Evolutionary conservation across 2,113 vertebrate genomes (phyloP), one percentile per base, ranked within the genome.

Genomic region (Scatophagus argus): DNA sequence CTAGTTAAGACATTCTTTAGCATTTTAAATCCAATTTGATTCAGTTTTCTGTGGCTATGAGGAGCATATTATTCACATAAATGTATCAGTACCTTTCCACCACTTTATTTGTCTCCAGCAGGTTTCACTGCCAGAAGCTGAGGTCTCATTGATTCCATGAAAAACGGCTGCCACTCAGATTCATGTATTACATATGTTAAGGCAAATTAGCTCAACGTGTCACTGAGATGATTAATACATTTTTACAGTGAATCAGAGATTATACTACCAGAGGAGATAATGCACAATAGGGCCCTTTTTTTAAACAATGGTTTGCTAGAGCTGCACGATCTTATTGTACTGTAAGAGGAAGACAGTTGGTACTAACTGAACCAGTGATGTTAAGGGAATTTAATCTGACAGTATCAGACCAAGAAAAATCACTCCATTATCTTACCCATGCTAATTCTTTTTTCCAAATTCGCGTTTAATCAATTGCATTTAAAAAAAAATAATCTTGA

Each of bases 311-410:
- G 38, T 5, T 51, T 47, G 36, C 47, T 46, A 16, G 27, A 67
- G 61, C 72, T 19, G 36, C 41, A 52, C 49, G 79, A 38, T 72
- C 46, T 6, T 65, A 21, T 77, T 51, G 52, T 36, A 5, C 27
- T 34, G 55, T 58, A 46, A 5, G 8, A 47, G 84, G 63, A 59
- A 36, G 31, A 68, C 61, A 66, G 34, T 59, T 52, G 60, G 52
- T 25, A 27, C 59, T 69, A 56, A 78, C 73, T 82, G 60, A 70
- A 86, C 74, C 78, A 84, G 47, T 79, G 74, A 81, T 76, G 82
- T 81, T 72, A 79, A 75, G 70, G 52, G 75, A 81, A 83, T 81
- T 74, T 79, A 73, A 72, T 81, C 81, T 83, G 47, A 63, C 63
- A 52, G 79, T 60, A 70, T 72, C 52, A 46, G 71, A 58, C 44